These are phyloP conservation scores for Pseudochirops cupreus DNA, from an alignment of 2,797 vertebrate genomes.

Conservation along the genomic window DNA sequence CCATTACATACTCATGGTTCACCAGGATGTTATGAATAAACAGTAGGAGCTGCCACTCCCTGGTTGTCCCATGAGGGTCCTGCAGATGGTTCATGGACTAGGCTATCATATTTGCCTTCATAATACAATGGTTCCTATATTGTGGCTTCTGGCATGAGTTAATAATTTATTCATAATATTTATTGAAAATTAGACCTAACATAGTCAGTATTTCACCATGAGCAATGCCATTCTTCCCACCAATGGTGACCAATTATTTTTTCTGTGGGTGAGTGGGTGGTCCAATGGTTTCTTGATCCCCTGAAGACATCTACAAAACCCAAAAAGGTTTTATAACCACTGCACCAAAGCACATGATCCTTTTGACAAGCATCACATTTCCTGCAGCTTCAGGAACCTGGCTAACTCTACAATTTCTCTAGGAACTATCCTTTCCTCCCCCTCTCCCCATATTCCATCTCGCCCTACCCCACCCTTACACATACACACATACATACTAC, in stretches of 20 bases:
- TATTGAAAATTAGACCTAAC: background rate
- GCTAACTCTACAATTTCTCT: background rate
- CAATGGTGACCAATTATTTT: background rate
- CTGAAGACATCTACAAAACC: background rate
- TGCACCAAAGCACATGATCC: background rate
- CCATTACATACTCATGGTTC: constrained; percentile 17
- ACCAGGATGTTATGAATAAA: background rate
- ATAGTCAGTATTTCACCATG: background rate
- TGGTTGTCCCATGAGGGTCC: background rate
- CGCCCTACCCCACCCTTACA: background rate
- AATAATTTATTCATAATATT: constrained; percentile 4
- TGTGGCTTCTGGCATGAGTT: constrained; percentile 9
- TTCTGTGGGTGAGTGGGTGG: background rate
- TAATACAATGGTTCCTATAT: background rate
- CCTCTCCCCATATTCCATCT: background rate
- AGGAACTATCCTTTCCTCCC: background rate
- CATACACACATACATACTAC: background rate
- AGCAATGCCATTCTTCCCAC: constrained; percentile 4
- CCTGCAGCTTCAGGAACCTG: background rate
- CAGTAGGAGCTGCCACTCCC: background rate
- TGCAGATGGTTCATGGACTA: background rate
- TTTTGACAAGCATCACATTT: background rate
- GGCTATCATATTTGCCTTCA: background rate
- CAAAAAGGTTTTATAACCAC: background rate
- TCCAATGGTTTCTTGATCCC: background rate